Base-by-base conservation (phyloP, 2,888 invertebrate genomes). In the Arrhopalites spinosus region DNA sequence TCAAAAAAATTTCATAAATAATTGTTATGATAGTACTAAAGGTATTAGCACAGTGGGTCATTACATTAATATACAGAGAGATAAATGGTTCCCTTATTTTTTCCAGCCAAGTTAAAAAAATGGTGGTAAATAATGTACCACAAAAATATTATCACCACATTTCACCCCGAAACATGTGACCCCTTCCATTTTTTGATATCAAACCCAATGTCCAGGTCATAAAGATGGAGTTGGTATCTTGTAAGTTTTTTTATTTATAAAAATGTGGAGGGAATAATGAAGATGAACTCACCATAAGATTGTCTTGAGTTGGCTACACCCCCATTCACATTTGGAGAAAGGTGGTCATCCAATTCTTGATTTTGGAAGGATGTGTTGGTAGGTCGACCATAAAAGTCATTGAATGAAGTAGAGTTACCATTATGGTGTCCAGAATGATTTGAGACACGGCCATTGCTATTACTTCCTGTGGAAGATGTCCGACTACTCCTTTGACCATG, bases 341-440 rank as follows among this genome's bases (percentile, higher is more conserved):
- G 36, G n/a, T n/a, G n/a, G 36, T 36, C 36, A 36, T 36, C 36
- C 36, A n/a, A n/a, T n/a, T n/a, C n/a, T n/a, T 36, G 36, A 11
- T 36, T n/a, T n/a, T 36, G 11, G 11, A 36, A 36, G 36, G 36
- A 36, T 3, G 36, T 36, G 36, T 3, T 7, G 20, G 13, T 27
- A 17, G 64, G 64, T 45, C 23, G 67, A 20, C 43, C 36, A 67
- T 67, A 67, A 67, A 67, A 67, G 43, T 67, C 67, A 64, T 29
- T 64, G 64, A 29, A 64, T 64, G 64, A 64, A 29, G 27, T 64
- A 64, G n/a, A 64, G 64, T 20, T 64, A 30, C 64, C 29, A 64
- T 64, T 64, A 64, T 29, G n/a, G n/a, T n/a, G 64, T 64, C 64
- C 64, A 64, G 30, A n/a, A 64, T 64, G 64, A 64, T 64, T 64